Percentiles rank a stretch among this genome's conserved stretches.
phyloP scores from a whole-genome alignment of 1,140 invertebrate species.

The Proales similis region DNA sequence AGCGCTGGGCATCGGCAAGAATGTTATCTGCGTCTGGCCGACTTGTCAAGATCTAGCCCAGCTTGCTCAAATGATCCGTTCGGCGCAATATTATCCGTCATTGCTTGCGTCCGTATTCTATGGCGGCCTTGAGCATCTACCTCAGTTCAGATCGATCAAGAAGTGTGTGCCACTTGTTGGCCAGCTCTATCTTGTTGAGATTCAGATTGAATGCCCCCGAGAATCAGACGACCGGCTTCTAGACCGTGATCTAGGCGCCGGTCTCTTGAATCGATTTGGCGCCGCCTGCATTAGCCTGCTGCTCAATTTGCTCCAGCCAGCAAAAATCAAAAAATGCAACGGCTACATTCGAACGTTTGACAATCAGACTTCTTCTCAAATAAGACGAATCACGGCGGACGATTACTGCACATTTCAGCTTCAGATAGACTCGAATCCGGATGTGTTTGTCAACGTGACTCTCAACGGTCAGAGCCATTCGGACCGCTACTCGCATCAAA shows the following conservation, averaged over 20 bases:
- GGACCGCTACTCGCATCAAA: slow-evolving; percentile 14
- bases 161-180: slow-evolving; percentile 7
- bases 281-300: slow-evolving; percentile 7
- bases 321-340: slow-evolving; percentile 23
- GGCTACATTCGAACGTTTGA: slow-evolving; percentile 9
- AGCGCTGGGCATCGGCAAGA: slow-evolving; percentile 32
- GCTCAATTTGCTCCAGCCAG: not conserved
- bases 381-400: slow-evolving; percentile 25
- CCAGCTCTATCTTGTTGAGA: slow-evolving; percentile 2
- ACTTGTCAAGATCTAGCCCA: slow-evolving; percentile 8
- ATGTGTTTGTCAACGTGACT: slow-evolving; percentile 12
- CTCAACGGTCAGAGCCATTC: slow-evolving; percentile 20
- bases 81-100: slow-evolving; percentile 34
- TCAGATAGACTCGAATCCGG: slow-evolving; percentile 17
- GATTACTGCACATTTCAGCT: slow-evolving; percentile 30
- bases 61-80: slow-evolving; percentile 31
- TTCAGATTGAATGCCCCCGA: slow-evolving; percentile 10
- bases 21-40: slow-evolving; percentile 26
- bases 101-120: slow-evolving; percentile 12
- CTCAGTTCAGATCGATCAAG: slow-evolving; percentile 5
- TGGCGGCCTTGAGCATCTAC: slow-evolving; percentile 18
- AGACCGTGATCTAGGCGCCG: slow-evolving; percentile 28
- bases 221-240: slow-evolving; percentile 1
- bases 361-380: not conserved
- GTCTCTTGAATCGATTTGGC: slow-evolving; percentile 18